Percentiles rank a stretch among this genome's conserved stretches.
Conservation (phyloP, 2,113 vertebrate species). For the Podarcis raffonei region DNA sequence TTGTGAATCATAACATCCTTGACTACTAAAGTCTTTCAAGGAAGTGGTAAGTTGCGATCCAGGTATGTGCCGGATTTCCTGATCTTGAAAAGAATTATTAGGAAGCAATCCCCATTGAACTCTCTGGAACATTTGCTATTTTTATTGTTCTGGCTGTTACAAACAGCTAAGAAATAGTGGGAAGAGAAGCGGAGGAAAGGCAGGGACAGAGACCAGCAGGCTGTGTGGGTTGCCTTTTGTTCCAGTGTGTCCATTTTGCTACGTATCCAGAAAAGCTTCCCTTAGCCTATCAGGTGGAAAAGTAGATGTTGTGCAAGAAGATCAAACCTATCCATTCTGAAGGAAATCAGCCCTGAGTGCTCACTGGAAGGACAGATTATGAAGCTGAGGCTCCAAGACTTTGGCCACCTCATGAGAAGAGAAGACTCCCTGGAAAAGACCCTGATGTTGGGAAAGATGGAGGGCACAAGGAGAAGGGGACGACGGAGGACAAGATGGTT, state of each 20-base stretch:
- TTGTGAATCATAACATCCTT: not conserved
- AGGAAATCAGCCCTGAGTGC: no score
- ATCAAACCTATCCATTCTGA: no score
- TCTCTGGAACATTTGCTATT: not conserved
- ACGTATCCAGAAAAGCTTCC: no score
- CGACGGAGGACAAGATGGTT: no score
- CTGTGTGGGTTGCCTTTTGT: no score
- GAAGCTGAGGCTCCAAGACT: no score
- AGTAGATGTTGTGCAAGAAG: not conserved
- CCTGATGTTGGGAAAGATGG: no score
- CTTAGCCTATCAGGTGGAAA: not conserved
- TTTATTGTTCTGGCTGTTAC: not conserved
- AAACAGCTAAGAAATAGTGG: not conserved
- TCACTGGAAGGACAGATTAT: no score
- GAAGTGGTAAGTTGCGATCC: not conserved
- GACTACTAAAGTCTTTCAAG: not conserved
- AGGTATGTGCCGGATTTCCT: not conserved
- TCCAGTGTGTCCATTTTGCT: not conserved
- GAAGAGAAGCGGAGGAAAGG: not conserved
- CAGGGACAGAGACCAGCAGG: not conserved
- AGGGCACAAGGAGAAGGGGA: no score
- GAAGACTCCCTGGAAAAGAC: no score
- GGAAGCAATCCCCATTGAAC: not conserved
- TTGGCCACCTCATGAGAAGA: no score
- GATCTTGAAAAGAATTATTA: not conserved